Evolutionary conservation across 92 coral and sea anemone genomes (phyloP).

Genomic region (Umimayanthus chanpuru): DNA sequence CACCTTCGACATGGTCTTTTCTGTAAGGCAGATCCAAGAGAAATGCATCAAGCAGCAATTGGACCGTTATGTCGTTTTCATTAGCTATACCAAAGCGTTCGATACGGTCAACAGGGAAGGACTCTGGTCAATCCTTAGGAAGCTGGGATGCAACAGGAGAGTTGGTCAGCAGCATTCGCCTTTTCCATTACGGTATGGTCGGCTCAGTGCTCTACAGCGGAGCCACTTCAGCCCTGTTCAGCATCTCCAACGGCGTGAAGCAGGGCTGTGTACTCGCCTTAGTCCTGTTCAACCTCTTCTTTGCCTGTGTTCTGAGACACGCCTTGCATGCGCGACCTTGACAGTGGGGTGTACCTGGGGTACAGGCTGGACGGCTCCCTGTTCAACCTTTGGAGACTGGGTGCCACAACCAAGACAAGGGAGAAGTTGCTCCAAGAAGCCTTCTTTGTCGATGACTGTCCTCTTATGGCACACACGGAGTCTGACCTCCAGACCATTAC

Average conservation of each 20-base stretch:
- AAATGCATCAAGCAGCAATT: too few species aligned
- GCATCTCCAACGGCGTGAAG: conserved; percentile 10
- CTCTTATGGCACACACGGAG: background rate
- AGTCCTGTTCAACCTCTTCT: background rate
- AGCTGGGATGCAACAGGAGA: too few species aligned
- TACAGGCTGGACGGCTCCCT: conserved; percentile 4
- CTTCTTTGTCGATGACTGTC: background rate
- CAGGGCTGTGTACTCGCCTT: conserved; percentile 26
- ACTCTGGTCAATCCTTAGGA: too few species aligned
- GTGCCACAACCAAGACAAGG: background rate
- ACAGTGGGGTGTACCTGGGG: background rate
- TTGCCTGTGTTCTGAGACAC: background rate
- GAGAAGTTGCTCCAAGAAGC: background rate
- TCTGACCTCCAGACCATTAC: background rate
- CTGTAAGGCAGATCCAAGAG: too few species aligned
- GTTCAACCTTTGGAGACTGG: conserved; percentile 16
- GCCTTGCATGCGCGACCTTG: background rate
- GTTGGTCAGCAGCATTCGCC: too few species aligned
- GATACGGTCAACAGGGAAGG: too few species aligned
- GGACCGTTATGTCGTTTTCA: too few species aligned
- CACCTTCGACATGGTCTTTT: too few species aligned
- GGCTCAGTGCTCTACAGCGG: too few species aligned
- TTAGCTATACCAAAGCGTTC: too few species aligned
- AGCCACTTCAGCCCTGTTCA: too few species aligned
- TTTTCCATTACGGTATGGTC: too few species aligned